Conservation (phyloP, 2,797 vertebrate species). For the Enteromius anoplus region DNA sequence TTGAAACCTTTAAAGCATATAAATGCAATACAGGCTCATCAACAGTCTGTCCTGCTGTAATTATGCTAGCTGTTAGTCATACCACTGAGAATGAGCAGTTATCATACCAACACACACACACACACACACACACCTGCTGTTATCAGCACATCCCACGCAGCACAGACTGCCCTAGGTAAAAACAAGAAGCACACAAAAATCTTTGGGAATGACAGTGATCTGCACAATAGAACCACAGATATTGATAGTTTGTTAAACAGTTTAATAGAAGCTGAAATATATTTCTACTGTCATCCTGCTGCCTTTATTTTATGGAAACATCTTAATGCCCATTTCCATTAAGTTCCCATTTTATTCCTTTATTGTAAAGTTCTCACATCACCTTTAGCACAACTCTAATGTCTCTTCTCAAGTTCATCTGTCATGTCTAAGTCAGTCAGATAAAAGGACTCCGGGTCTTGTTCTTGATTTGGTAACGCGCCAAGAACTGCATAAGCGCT, state of each 20-base stretch:
- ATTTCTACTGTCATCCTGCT: neutral
- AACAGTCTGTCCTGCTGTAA: conserved; percentile 22
- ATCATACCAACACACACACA: conserved; percentile 44
- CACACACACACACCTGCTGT: conserved; percentile 53
- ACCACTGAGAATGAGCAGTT: conserved; percentile 42
- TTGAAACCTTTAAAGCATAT: neutral
- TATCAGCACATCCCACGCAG: conserved; percentile 58
- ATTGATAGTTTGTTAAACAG: neutral
- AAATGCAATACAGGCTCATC: neutral
- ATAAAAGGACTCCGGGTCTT: conserved; percentile 17
- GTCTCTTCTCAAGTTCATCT: conserved; percentile 6
- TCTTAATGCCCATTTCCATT: neutral
- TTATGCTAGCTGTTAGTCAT: conserved; percentile 53
- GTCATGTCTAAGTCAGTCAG: conserved; percentile 3
- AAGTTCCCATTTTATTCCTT: neutral
- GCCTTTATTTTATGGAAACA: neutral
- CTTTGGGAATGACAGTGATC: neutral
- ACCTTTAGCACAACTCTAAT: neutral
- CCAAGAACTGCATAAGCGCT: neutral
- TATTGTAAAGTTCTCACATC: neutral
- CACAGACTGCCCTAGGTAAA: conserved; percentile 36
- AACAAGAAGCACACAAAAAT: conserved; percentile 12
- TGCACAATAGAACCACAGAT: neutral
- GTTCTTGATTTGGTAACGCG: conserved; percentile 7
- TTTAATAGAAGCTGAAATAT: neutral